Percentiles rank a stretch among this genome's conserved stretches.
These are phyloP conservation scores for Epinephelus awoara DNA, from an alignment of 2,797 vertebrate species.

Conservation along the genomic window DNA sequence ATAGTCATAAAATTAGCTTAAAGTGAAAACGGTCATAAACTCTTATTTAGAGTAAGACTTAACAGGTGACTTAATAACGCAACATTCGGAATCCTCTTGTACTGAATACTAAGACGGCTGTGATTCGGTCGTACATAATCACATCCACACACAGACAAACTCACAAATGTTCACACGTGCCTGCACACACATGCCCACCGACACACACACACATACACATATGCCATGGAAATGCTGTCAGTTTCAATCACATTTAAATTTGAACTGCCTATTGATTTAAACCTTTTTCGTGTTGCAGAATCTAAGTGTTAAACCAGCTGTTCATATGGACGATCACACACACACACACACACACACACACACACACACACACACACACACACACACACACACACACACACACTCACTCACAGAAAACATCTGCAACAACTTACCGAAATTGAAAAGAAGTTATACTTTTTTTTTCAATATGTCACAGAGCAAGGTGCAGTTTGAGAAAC, in stretches of 20 bases:
- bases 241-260: slow-evolving; percentile 13
- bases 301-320: slow-evolving; percentile 38
- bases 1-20: not conserved
- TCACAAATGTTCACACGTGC: not conserved
- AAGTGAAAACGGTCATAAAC: not conserved
- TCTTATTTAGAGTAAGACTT: not conserved
- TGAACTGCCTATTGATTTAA: slow-evolving; percentile 28
- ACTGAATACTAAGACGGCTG: no score
- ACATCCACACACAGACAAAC: not conserved
- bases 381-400: not conserved
- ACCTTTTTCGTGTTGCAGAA: not conserved
- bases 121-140: no score
- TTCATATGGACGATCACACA: not conserved
- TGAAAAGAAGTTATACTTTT: not conserved
- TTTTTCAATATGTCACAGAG: not conserved
- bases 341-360: not conserved
- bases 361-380: not conserved
- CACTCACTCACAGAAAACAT: slow-evolving; percentile 13
- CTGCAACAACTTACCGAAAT: slow-evolving; percentile 26
- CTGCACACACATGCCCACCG: not conserved
- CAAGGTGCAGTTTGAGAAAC: not conserved
- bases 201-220: not conserved
- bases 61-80: not conserved
- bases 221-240: slow-evolving; percentile 10
- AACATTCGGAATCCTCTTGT: no score